Evolutionary conservation across 2,888 invertebrate genomes (phyloP).

Genomic region (Archaeoteleia sp.): DNA sequence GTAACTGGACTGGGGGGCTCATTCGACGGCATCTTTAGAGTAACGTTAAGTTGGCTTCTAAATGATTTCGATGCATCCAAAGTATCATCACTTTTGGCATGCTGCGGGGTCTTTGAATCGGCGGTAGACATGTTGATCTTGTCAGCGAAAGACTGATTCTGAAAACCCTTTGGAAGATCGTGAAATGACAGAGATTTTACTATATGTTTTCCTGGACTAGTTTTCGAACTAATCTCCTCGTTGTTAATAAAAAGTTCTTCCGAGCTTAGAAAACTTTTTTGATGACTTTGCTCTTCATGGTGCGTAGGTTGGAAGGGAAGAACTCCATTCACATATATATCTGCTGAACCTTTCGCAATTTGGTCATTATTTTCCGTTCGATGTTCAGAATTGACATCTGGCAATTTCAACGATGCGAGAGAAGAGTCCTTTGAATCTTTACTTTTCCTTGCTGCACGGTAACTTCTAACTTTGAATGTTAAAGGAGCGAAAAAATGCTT

Average conservation of each 20-base stretch:
- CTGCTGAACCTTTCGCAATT: conserved; percentile 64
- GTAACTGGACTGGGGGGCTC: conserved; percentile 55
- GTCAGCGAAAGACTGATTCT: too few species aligned
- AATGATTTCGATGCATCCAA: conserved; percentile 63
- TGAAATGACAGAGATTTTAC: conserved; percentile 69
- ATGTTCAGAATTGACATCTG: not conserved
- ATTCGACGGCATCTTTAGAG: conserved; percentile 58
- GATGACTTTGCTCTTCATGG: conserved; percentile 10
- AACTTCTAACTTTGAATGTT: conserved; percentile 47
- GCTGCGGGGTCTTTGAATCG: conserved; percentile 56
- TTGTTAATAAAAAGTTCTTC: conserved; percentile 60
- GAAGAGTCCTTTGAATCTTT: conserved; percentile 14
- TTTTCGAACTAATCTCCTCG: conserved; percentile 38
- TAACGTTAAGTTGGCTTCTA: conserved; percentile 71
- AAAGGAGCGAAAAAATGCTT: conserved; percentile 69
- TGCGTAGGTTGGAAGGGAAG: too few species aligned
- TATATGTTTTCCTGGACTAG: conserved; percentile 54
- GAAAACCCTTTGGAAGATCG: conserved; percentile 61
- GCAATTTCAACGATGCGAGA: conserved; percentile 11
- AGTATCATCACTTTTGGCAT: conserved; percentile 61
- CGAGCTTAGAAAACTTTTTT: conserved; percentile 62
- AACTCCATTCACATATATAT: conserved; percentile 66
- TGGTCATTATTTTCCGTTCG: not conserved
- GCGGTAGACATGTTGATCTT: conserved; percentile 50
- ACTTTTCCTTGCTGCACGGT: conserved; percentile 44